Evolutionary conservation across 2,113 vertebrate species (phyloP).

Genomic region (Nothocercus nigrocapillus): DNA sequence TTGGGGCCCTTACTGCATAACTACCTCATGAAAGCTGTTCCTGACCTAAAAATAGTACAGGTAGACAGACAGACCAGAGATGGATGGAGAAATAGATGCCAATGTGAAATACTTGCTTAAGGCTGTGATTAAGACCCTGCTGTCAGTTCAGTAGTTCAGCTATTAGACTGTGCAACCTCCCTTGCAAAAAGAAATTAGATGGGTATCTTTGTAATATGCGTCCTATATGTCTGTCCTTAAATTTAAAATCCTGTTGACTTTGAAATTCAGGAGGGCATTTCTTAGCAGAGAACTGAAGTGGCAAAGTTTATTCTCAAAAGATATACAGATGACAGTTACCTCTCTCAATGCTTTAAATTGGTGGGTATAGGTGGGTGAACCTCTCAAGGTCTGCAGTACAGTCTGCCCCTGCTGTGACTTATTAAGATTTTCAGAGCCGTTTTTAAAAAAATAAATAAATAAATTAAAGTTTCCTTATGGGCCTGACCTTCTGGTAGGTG

Average conservation of each 20-base stretch:
- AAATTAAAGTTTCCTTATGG: background rate
- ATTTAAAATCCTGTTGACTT: background rate
- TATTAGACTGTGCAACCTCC: background rate
- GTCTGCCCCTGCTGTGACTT: background rate
- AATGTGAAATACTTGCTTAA: conserved; percentile 46
- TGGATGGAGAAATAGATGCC: background rate
- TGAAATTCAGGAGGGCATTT: background rate
- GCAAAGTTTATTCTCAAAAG: background rate
- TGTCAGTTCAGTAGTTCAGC: conserved; percentile 2
- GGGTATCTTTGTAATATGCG: background rate
- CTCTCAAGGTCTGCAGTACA: background rate
- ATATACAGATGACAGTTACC: background rate
- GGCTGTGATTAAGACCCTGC: conserved; percentile 62
- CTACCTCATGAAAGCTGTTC: background rate
- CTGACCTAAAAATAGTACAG: background rate
- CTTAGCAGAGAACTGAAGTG: background rate
- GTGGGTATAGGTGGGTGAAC: too few relatives aligned
- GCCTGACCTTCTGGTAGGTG: too few relatives aligned
- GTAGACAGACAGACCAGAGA: background rate
- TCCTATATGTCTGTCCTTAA: background rate
- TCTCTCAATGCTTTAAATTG: background rate
- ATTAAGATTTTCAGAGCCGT: background rate
- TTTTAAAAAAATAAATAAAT: background rate
- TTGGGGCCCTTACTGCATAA: background rate
- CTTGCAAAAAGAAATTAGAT: background rate